Conservation (phyloP, 2,797 vertebrate species). For the Echeneis naucrates region DNA sequence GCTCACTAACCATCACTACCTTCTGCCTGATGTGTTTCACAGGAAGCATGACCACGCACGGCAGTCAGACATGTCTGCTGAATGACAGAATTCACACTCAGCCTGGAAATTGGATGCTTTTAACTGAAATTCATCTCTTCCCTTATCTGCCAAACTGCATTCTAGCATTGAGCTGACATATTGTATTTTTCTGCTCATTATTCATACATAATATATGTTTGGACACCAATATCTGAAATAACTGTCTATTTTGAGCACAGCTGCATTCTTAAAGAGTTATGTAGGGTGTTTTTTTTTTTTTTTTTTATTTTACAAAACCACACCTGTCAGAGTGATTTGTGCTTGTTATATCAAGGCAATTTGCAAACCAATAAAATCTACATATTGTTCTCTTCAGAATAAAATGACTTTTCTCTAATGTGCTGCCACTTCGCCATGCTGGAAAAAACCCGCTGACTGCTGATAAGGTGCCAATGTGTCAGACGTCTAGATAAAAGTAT, state of each 20-base stretch:
- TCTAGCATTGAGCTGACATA: not conserved
- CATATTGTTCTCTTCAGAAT: constrained; percentile 16
- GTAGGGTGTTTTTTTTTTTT: constrained; percentile 9
- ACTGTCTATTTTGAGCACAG: constrained; percentile 6
- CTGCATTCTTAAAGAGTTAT: constrained; percentile 20
- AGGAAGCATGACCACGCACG: not conserved
- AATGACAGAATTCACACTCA: not conserved
- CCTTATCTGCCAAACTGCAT: not conserved
- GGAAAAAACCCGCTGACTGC: not conserved
- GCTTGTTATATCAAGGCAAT: not conserved
- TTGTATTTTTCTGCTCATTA: not conserved
- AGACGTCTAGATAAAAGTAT: too few relatives aligned
- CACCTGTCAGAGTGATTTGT: constrained; percentile 22
- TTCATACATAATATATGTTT: not conserved
- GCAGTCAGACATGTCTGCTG: not conserved
- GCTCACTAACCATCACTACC: not conserved
- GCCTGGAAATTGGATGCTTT: not conserved
- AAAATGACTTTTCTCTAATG: constrained; percentile 10
- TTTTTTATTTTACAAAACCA: constrained; percentile 18
- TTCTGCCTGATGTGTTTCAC: not conserved
- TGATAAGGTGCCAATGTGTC: too few relatives aligned
- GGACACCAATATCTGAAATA: constrained; percentile 15
- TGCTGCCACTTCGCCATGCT: constrained; percentile 2
- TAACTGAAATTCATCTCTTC: not conserved
- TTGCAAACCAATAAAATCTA: constrained; percentile 11